Evolutionary conservation across 1,140 invertebrate genomes (phyloP), one percentile per base, ranked within the genome.

Genomic region (Ceratina calcarata): DNA sequence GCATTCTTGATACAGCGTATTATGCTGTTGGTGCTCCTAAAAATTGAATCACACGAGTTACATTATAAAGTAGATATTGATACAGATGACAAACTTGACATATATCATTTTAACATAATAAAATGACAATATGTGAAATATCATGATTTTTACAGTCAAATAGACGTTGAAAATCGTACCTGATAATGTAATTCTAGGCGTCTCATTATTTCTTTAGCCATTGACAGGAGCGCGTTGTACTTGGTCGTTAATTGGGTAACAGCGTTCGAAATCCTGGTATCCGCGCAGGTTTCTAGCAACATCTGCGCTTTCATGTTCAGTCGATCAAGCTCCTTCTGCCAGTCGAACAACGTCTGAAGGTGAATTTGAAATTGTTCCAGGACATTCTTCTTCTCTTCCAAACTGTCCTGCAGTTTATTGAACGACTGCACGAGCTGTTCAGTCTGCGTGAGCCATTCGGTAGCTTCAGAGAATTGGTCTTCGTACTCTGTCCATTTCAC

Each of bases 401-500:
- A 94, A 90, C 96, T 97, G 86, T 97, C 95, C 90, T 98, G 97
- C 20, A 98, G 94, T 91, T 98, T 98, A 84, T 98, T 97, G 89
- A 97, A 98, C n/a, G 95, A 95, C 91, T 98, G 97, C 18, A 99
- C 96, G 71, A 97, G 88, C 60, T 95, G 94, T 92, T 99, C 98
- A 82, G 97, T 98, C 92, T 97, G 96, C 27, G 94, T 96, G 61
- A 99, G 93, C 97, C 97, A 98, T 85, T 97, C 96, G 70, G 96
- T 93, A 65, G 97, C 97, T 93, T 98, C 97, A 87, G 96, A 95
- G 88, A 98, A 98, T 87, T 98, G 97, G 90, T 98, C 97, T 93
- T 99, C 97, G 89, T 98, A 99, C 92, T 99, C 97, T 20, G 97
- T 97, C 98, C 98, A 99, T 92, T 98, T 98, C 0, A 98, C 97